Conservation (phyloP, 2,113 vertebrate species). For the Collichthys lucidus region DNA sequence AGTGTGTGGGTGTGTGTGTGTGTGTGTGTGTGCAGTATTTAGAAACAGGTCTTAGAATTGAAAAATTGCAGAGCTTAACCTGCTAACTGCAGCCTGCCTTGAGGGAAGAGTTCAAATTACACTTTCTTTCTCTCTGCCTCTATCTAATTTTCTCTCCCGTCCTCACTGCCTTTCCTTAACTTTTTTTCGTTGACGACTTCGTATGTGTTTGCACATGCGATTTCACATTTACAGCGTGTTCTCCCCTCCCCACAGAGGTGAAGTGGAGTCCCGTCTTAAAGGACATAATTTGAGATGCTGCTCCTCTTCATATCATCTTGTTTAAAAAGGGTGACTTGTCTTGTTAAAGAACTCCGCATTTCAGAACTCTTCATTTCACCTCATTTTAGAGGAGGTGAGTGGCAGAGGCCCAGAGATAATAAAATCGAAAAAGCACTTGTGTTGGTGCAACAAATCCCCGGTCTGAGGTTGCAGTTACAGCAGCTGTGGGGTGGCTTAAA, state of each 20-base stretch:
- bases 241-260: neutral
- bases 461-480: conserved; percentile 26
- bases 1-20: neutral
- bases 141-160: conserved; percentile 20
- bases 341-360: neutral
- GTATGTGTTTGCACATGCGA: neutral
- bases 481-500: conserved; percentile 13
- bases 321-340: neutral
- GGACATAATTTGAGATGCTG: neutral
- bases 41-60: conserved; percentile 33
- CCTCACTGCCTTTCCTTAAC: neutral
- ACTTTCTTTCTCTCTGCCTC: conserved; percentile 4
- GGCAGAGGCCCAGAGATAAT: conserved; percentile 16
- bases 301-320: conserved; percentile 8
- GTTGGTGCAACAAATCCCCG: conserved; percentile 28
- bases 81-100: conserved; percentile 58
- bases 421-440: conserved; percentile 36
- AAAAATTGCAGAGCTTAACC: conserved; percentile 62
- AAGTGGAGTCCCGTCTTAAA: neutral
- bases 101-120: conserved; percentile 47
- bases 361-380: conserved; percentile 19
- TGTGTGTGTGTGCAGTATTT: conserved; percentile 29
- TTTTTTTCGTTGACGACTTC: neutral
- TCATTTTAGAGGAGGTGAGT: conserved; percentile 13
- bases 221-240: neutral